Percentiles rank a stretch among this genome's conserved stretches.
Conservation (phyloP, 2,113 vertebrate species). For the Proteles cristata region DNA sequence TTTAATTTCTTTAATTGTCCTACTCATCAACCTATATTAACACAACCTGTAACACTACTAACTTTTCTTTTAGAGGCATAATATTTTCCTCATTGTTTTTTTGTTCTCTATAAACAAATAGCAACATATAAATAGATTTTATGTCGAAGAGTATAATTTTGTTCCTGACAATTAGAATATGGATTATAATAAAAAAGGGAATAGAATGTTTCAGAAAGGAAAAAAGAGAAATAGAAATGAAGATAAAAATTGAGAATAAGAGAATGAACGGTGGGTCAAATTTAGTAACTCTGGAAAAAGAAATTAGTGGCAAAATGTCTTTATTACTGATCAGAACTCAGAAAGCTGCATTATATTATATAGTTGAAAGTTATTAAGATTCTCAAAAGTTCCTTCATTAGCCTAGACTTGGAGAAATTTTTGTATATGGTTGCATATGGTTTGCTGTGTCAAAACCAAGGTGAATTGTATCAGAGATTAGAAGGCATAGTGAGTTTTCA, state of each 20-base stretch:
- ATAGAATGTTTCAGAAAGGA: rapidly evolving
- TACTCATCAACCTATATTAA: not conserved
- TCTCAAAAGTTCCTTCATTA: not conserved
- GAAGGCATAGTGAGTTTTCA: not conserved
- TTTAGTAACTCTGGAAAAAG: not conserved
- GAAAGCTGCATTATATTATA: not conserved
- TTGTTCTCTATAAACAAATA: not conserved
- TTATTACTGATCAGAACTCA: not conserved
- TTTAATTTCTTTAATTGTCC: not conserved
- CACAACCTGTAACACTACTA: not conserved
- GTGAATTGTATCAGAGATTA: not conserved
- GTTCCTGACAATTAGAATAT: not conserved
- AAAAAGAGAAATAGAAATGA: not conserved
- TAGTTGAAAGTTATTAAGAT: not conserved
- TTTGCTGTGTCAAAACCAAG: not conserved
- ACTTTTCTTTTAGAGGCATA: not conserved
- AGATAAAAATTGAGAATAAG: not conserved
- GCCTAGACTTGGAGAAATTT: not conserved
- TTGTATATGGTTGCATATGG: not conserved
- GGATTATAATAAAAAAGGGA: not conserved
- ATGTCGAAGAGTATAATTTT: not conserved
- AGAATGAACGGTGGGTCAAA: not conserved
- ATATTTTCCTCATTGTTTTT: not conserved
- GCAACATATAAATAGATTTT: not conserved
- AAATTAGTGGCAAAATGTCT: conserved; percentile 5